These are phyloP conservation scores for Malurus cyaneus DNA, from an alignment of 2,113 vertebrate genomes.

Conservation along the genomic window DNA sequence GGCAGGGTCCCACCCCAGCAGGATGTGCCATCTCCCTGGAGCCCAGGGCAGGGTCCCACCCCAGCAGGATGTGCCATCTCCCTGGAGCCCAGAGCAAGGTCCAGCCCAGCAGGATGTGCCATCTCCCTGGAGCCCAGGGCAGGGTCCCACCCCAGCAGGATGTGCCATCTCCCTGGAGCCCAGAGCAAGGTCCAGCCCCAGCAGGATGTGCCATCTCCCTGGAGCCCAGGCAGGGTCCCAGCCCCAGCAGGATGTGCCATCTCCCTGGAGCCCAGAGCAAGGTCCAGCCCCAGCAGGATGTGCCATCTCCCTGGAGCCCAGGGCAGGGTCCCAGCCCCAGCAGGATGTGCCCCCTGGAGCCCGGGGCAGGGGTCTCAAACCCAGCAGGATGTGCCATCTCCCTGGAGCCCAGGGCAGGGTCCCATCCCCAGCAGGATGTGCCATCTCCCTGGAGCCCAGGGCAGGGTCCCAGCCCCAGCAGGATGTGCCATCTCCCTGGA, in stretches of 20 bases:
- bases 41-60: too few relatives aligned
- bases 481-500: fast-evolving
- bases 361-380: background rate
- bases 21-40: background rate
- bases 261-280: background rate
- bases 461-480: too few relatives aligned
- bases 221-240: background rate
- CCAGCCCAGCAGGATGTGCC: too few relatives aligned
- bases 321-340: background rate
- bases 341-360: fast-evolving
- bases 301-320: background rate
- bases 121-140: fast-evolving
- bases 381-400: background rate
- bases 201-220: fast-evolving
- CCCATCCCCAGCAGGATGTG: background rate
- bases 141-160: too few relatives aligned
- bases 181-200: background rate
- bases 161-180: fast-evolving
- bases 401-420: background rate
- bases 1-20: too few relatives aligned
- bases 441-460: background rate
- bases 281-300: background rate
- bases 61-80: too few relatives aligned
- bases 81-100: too few relatives aligned
- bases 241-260: background rate